phyloP scores from a whole-genome alignment of 53 echinoderm and acorn worm genomes.

The Echinometra lucunter region DNA sequence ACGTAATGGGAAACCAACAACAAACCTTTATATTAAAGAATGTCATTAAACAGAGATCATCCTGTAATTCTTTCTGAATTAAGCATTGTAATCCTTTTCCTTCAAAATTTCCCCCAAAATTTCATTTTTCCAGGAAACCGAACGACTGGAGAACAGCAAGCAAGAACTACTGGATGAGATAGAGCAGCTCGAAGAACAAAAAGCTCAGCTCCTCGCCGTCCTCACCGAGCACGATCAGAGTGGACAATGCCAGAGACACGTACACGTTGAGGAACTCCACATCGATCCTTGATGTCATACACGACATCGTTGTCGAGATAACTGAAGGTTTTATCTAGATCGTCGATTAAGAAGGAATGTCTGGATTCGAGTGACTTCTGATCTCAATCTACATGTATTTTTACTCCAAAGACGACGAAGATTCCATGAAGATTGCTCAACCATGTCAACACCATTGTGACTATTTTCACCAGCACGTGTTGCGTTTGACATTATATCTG shows the following conservation, averaged over 20 bases:
- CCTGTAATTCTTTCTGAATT: neutral
- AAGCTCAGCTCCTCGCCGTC: slow-evolving; percentile 71
- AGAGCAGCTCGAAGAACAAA: slow-evolving; percentile 76
- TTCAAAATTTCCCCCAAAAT: neutral
- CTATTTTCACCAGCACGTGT: neutral
- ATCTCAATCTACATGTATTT: neutral
- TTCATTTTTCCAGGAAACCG: slow-evolving; percentile 74
- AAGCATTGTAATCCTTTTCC: neutral
- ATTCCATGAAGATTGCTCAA: neutral
- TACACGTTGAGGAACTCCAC: slow-evolving; percentile 73
- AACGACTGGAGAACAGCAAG: slow-evolving; percentile 76
- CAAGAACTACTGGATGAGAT: slow-evolving; percentile 83
- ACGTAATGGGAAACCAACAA: no score
- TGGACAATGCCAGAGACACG: slow-evolving; percentile 32
- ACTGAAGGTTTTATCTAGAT: neutral
- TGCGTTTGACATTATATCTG: no score
- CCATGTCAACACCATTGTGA: neutral
- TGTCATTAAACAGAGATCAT: no score
- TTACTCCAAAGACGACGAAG: neutral
- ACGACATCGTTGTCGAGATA: neutral
- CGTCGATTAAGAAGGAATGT: neutral
- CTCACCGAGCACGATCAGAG: slow-evolving; percentile 71
- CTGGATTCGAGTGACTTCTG: neutral
- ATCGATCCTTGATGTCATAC: slow-evolving; percentile 73
- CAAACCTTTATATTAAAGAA: no score